phyloP scores from a whole-genome alignment of 2,113 vertebrate genomes.

The Paralichthys olivaceus region DNA sequence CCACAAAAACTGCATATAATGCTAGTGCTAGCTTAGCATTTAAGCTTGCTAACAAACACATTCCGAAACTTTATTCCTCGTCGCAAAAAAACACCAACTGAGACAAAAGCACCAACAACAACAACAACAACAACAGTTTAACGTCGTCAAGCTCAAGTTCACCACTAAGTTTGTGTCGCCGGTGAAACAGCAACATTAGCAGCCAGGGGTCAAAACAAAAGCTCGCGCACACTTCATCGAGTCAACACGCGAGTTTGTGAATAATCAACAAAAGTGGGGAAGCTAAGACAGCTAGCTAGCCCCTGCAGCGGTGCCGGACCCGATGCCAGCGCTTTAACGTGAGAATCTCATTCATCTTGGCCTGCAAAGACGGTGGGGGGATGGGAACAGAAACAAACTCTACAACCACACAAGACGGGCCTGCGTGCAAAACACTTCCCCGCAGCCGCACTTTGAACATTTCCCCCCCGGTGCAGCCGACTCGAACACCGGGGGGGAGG shows the following conservation, averaged over 20 bases:
- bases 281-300: constrained; percentile 57
- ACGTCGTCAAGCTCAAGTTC: constrained; percentile 31
- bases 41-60: background rate
- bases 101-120: background rate
- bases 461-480: background rate
- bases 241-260: background rate
- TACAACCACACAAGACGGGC: constrained; percentile 78
- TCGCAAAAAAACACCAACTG: background rate
- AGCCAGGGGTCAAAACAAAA: constrained; percentile 33
- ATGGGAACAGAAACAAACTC: constrained; percentile 83
- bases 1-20: background rate
- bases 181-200: constrained; percentile 1
- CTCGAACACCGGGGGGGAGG: background rate
- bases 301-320: constrained; percentile 64
- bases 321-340: constrained; percentile 81
- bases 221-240: constrained; percentile 2
- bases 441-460: constrained; percentile 11
- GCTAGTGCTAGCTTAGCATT: background rate
- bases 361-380: constrained; percentile 81
- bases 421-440: constrained; percentile 54
- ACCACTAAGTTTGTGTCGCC: constrained; percentile 34
- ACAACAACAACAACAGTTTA: background rate
- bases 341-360: constrained; percentile 83
- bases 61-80: background rate
- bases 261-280: constrained; percentile 24